Base-by-base conservation (phyloP, 2,888 invertebrate genomes). In the Spodoptera picta region DNA sequence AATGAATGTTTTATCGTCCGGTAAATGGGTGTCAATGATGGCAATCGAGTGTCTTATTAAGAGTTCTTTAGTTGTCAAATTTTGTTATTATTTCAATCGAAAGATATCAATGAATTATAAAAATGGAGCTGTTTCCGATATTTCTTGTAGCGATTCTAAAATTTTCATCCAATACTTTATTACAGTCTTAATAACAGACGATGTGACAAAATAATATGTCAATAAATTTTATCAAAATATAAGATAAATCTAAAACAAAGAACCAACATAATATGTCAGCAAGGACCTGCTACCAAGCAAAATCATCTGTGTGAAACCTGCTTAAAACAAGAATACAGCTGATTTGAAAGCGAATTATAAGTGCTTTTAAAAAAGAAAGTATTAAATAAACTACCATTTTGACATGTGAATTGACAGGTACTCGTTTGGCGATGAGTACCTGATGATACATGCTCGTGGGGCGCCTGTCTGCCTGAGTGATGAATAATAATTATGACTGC, bases 341-440 rank as follows among this genome's bases (percentile, higher is more conserved):
- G 50, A 69, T 70, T 71, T 73, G 75, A 80, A 81, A 79, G 75
- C 72, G 72, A 80, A 77, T 70, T 68, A 74, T 60, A 31, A 57
- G 66, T 69, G 65, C 57, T 56, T 60, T 60, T 56, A 65, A 80
- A 78, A 74, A 81, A 73, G 71, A 67, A 72, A 72, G 70, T 61
- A 47, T n/a, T 48, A 52, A 75, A 65, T 46, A 65, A 66, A 72
- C 75, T 62, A 23, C 12, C 14, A 46, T 51, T 60, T 54, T 60
- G 60, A 69, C 73, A 54, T 43, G 42, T 54, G 52, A 73, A 60
- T 62, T 74, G 74, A 59, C 78, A 78, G 74, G 60, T 65, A 63
- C 60, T 77, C 36, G 68, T 75, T 67, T 55, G 43, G 4, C 31
- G 36, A 49, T 41, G 56, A 47, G 46, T 19, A 46, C 41, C n/a